Percentiles rank a stretch among this genome's conserved stretches.
Evolutionary conservation across 2,113 vertebrate species (phyloP).

Genomic region (Marmota monax): DNA sequence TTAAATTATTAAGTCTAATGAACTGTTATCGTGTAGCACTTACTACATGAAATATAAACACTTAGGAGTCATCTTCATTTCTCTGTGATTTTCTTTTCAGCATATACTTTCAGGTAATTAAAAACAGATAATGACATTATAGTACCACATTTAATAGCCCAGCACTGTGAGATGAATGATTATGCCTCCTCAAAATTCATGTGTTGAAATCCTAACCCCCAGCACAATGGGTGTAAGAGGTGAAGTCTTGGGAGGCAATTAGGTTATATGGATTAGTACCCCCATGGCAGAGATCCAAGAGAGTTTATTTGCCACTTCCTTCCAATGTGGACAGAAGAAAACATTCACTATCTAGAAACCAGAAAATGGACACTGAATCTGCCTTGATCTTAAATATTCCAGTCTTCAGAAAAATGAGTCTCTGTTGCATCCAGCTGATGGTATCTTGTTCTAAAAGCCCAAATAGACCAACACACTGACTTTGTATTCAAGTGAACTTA

Average conservation of each 20-base stretch:
- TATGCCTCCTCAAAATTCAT: neutral
- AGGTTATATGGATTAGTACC: neutral
- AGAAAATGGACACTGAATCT: neutral
- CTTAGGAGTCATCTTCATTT: neutral
- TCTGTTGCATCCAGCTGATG: neutral
- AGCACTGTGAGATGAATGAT: neutral
- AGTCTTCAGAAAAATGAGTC: neutral
- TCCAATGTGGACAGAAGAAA: neutral
- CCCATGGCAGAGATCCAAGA: neutral
- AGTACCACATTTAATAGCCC: neutral
- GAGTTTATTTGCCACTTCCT: neutral
- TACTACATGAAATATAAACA: neutral
- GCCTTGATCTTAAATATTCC: neutral
- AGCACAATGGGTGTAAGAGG: too few relatives aligned
- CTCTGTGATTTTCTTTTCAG: neutral
- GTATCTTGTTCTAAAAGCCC: too few relatives aligned
- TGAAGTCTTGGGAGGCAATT: neutral
- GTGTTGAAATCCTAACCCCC: neutral
- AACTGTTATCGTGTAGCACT: neutral
- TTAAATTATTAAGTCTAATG: neutral
- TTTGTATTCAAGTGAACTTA: neutral
- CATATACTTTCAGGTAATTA: neutral
- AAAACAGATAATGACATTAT: neutral
- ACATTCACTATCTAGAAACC: too few relatives aligned
- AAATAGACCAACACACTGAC: neutral